phyloP scores from a whole-genome alignment of 2,113 vertebrate genomes.

The Delphinus delphis region DNA sequence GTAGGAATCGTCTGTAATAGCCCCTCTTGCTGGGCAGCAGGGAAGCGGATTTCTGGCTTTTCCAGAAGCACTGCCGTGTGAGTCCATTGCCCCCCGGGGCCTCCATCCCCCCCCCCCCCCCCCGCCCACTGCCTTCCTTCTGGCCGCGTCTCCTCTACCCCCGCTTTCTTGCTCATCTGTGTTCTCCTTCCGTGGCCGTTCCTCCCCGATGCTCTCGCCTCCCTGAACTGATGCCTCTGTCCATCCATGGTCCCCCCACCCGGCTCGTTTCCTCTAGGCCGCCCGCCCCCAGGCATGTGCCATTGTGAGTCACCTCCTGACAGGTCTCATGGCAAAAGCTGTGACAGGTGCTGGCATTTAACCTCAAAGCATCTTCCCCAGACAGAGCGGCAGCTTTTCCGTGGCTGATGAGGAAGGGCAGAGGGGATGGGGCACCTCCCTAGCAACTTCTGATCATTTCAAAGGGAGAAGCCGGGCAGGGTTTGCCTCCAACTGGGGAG shows the following conservation, averaged over 20 bases:
- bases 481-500: neutral
- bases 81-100: fast-evolving
- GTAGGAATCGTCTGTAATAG: no score
- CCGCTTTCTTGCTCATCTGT: neutral
- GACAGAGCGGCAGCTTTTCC: neutral
- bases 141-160: fast-evolving
- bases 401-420: neutral
- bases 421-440: no score
- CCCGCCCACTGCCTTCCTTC: fast-evolving
- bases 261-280: neutral
- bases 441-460: neutral
- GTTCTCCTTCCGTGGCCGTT: fast-evolving
- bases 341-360: neutral
- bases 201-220: no score
- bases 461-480: neutral
- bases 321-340: neutral
- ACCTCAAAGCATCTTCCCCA: neutral
- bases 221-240: neutral
- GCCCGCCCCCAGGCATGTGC: neutral
- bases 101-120: no score
- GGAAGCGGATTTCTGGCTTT: neutral
- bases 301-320: neutral
- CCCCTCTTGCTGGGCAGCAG: neutral
- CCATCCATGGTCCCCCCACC: neutral
- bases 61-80: neutral